Evolutionary conservation across 2,888 invertebrate genomes (phyloP).

Genomic region (Monopis laevigella): DNA sequence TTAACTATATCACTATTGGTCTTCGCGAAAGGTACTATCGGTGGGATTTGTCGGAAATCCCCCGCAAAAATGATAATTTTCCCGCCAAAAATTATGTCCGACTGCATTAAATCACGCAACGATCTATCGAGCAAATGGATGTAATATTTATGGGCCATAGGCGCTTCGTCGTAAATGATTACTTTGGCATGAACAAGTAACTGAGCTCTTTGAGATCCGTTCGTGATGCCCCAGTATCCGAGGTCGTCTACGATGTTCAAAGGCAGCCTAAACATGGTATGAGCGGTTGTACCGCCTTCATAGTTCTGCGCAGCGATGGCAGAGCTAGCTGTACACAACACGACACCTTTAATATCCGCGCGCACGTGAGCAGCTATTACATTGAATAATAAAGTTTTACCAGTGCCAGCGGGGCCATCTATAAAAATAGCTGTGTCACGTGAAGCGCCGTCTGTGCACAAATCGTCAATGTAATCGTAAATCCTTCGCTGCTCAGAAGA

Average conservation of each 20-base stretch:
- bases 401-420: constrained; percentile 13
- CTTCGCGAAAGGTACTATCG: constrained; percentile 13
- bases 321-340: constrained; percentile 6
- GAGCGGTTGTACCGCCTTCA: constrained; percentile 11
- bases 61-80: constrained; percentile 18
- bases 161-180: constrained; percentile 15
- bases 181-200: constrained; percentile 2
- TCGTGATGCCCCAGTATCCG: constrained; percentile 11
- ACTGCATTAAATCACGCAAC: constrained; percentile 13
- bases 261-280: constrained; percentile 14
- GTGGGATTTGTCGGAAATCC: constrained; percentile 19
- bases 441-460: background rate
- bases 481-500: too few relatives aligned
- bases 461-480: too few relatives aligned
- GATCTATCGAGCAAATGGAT: constrained; percentile 14
- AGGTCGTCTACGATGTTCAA: constrained; percentile 10
- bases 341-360: constrained; percentile 6
- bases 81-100: constrained; percentile 16
- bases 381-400: constrained; percentile 12
- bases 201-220: constrained; percentile 9
- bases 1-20: constrained; percentile 13
- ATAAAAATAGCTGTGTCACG: constrained; percentile 5
- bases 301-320: constrained; percentile 12
- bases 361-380: constrained; percentile 9
- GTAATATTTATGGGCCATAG: constrained; percentile 15